Percentiles rank a stretch among this genome's conserved stretches.
These are phyloP conservation scores for Neogale vison DNA, from an alignment of 2,113 vertebrate species.

Conservation along the genomic window DNA sequence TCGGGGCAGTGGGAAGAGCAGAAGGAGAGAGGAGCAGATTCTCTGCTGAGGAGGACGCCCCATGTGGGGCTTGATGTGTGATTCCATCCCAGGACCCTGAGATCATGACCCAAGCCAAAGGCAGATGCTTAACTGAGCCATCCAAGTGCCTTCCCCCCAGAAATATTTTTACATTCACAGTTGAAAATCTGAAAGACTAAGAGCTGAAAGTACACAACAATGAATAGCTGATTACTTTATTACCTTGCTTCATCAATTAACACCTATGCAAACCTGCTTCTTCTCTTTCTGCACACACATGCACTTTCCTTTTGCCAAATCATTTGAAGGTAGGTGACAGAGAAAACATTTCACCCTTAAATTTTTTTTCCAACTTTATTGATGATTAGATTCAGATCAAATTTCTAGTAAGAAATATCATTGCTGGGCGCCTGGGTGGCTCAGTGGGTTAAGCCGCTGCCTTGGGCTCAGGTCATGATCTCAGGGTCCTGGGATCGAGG, in stretches of 20 bases:
- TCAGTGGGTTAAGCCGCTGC: too few relatives aligned
- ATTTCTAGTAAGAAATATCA: not conserved
- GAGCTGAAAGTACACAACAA: not conserved
- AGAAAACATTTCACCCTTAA: not conserved
- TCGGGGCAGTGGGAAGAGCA: rapidly evolving
- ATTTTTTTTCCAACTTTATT: not conserved
- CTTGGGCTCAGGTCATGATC: too few relatives aligned
- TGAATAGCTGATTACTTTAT: not conserved
- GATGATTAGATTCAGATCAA: not conserved
- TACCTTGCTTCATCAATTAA: not conserved
- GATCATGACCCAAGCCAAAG: not conserved
- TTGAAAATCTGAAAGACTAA: not conserved
- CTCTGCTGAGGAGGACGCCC: not conserved
- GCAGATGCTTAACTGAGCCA: not conserved
- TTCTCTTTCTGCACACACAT: not conserved
- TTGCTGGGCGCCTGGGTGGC: too few relatives aligned
- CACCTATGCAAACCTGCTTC: not conserved
- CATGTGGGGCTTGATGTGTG: not conserved
- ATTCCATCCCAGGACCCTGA: not conserved
- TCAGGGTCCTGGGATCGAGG: too few relatives aligned
- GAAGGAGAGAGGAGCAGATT: not conserved
- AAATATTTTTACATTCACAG: not conserved
- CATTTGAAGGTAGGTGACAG: not conserved
- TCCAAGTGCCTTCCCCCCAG: not conserved
- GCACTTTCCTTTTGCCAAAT: not conserved